Evolutionary conservation across 2,797 vertebrate genomes (phyloP).

Genomic region (Acanthurus tractus): DNA sequence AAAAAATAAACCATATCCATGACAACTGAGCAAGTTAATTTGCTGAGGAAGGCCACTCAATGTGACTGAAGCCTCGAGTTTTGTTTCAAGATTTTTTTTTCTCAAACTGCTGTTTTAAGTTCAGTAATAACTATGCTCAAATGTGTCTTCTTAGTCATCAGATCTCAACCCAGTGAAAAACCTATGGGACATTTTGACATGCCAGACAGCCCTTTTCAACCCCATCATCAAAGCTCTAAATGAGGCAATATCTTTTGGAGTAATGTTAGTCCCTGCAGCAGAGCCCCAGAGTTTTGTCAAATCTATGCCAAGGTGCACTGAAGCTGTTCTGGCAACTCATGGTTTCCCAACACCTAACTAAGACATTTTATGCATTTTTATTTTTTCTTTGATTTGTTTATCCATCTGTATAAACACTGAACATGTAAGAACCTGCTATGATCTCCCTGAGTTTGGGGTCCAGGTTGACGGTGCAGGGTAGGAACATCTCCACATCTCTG

Average conservation of each 20-base stretch:
- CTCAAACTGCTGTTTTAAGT: conserved; percentile 2
- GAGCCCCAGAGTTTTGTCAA: conserved; percentile 1
- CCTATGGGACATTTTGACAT: neutral
- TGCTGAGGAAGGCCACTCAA: neutral
- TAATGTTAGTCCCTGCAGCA: conserved; percentile 40
- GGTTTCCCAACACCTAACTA: neutral
- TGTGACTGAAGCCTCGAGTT: neutral
- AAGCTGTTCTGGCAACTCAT: conserved; percentile 7
- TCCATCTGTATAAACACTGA: conserved; percentile 10
- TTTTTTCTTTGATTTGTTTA: neutral
- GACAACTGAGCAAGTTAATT: neutral
- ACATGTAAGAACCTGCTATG: conserved; percentile 90
- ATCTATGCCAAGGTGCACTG: conserved; percentile 16
- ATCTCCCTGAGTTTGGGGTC: conserved; percentile 98
- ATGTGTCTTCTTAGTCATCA: neutral
- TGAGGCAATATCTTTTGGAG: conserved; percentile 31
- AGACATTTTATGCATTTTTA: neutral
- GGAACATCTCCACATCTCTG: conserved; percentile 94
- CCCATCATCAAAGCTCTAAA: conserved; percentile 34
- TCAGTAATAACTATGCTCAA: neutral
- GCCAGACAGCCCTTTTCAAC: neutral
- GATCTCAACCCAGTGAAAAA: conserved; percentile 17
- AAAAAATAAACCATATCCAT: conserved; percentile 15
- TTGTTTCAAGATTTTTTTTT: neutral
- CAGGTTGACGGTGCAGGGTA: conserved; percentile 97